Base-by-base conservation (phyloP, 2,113 vertebrate species). In the Hippopotamus amphibius region DNA sequence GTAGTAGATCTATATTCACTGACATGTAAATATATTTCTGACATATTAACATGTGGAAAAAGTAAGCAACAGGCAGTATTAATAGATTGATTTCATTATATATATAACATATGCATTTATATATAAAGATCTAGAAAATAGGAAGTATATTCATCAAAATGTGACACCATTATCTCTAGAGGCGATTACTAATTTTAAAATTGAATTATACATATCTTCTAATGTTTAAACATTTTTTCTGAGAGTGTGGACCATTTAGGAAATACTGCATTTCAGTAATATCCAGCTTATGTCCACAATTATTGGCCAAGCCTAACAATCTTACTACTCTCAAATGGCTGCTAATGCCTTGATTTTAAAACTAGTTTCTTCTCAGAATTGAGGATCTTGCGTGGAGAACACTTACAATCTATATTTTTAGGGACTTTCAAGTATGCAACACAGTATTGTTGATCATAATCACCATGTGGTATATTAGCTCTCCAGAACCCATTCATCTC, bases 151-250 rank as follows among this genome's bases (percentile, higher is more conserved):
- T 59, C 55, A 90, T 33, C 6, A 83, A 79, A 77, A 83, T 83
- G 16, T 82, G 30, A 87, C 26, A 16, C 17, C 10, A 69, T 26
- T 57, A 76, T 61, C 22, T 68, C 46, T 74, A 57, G n/a, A 63
- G 71, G 30, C 24, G 33, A 69, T 30, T 69, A 24, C 3, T 93
- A 43, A 57, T n/a, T 88, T 92, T 13, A 83, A 97, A 92, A 86
- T 55, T 41, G 4, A 96, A 37, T 94, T 59, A 21, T 12, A 66
- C 11, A 0, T 55, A 82, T 72, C 84, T 93, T 92, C 61, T 71
- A 76, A 93, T n/a, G 66, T 74, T 69, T 92, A 88, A 19, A 87
- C 71, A 15, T 41, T 86, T 66, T 96, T 80, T 85, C 71, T 77
- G 17, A 91, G 21, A 1, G 2, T 26, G 57, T 61, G 53, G 66